Conservation (phyloP, 1,140 invertebrate genomes). For the Cataglyphis hispanica region DNA sequence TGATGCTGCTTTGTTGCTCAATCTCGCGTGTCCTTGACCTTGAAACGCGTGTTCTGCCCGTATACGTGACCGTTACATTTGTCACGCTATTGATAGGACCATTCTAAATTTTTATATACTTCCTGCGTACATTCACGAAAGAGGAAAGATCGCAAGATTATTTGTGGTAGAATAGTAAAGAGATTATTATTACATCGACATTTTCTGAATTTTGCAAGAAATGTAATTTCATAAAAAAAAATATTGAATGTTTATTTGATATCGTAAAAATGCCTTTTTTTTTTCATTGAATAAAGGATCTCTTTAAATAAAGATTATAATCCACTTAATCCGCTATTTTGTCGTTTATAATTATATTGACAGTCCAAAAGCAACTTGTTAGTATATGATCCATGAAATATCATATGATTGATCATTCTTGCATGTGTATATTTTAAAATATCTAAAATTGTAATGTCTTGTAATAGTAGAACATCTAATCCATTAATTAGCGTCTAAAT, state of each 20-base stretch:
- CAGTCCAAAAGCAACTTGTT: neutral
- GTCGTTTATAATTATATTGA: neutral
- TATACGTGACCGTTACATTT: conserved; percentile 29
- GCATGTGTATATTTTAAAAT: too few relatives aligned
- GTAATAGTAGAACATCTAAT: too few relatives aligned
- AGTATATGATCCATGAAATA: neutral
- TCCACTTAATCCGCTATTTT: neutral
- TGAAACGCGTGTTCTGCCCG: neutral
- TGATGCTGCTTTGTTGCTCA: conserved; percentile 6
- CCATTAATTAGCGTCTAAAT: too few relatives aligned
- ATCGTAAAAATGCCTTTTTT: too few relatives aligned
- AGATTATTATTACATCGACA: too few relatives aligned
- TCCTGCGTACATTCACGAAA: neutral
- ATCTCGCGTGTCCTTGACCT: neutral
- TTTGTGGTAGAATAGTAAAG: neutral
- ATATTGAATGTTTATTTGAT: neutral
- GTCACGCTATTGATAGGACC: neutral
- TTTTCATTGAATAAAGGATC: too few relatives aligned
- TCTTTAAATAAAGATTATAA: too few relatives aligned
- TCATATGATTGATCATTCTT: neutral
- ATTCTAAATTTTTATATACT: neutral
- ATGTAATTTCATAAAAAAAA: neutral
- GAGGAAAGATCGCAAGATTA: neutral
- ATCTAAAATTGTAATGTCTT: too few relatives aligned
- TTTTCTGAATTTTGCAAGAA: neutral